A percentile compares a stretch with the other conserved stretches of the same genome.
Evolutionary conservation across 2,888 invertebrate genomes (phyloP).

Genomic region (Tholera decimalis): DNA sequence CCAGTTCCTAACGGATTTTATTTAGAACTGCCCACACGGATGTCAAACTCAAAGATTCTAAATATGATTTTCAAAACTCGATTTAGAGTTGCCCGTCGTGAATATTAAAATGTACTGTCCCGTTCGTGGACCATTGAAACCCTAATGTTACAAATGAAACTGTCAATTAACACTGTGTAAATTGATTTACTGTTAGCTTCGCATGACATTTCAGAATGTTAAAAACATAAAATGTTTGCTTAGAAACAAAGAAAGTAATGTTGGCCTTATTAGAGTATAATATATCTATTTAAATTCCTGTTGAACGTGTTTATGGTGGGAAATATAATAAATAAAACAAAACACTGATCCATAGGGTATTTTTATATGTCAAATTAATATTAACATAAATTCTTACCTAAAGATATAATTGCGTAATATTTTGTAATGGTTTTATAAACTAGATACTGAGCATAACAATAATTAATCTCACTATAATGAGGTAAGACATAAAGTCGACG

Average conservation of each 20-base stretch:
- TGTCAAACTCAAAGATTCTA: constrained; percentile 45
- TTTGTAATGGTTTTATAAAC: not conserved
- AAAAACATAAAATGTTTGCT: constrained; percentile 57
- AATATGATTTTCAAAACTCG: constrained; percentile 60
- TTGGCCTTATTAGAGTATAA: constrained; percentile 33
- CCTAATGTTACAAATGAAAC: constrained; percentile 80
- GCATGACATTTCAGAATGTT: constrained; percentile 55
- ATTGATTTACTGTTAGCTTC: constrained; percentile 82
- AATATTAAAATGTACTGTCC: constrained; percentile 80
- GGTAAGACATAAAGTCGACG: constrained; percentile 42
- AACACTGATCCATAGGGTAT: constrained; percentile 27
- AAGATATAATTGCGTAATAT: not conserved
- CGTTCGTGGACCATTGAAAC: constrained; percentile 67
- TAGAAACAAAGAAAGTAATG: constrained; percentile 50
- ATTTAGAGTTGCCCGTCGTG: constrained; percentile 71
- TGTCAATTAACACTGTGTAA: constrained; percentile 86
- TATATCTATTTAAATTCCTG: constrained; percentile 11
- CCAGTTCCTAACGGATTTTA: constrained; percentile 44
- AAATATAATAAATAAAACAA: constrained; percentile 45
- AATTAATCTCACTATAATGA: constrained; percentile 38
- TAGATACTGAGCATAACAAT: not conserved
- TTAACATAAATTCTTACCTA: no score
- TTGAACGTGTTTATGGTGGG: not conserved
- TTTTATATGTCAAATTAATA: not conserved
- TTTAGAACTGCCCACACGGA: constrained; percentile 51